Percentiles rank a stretch among this genome's conserved stretches.
phyloP scores from a whole-genome alignment of 2,797 vertebrate genomes.

The Sebastes iracundus region DNA sequence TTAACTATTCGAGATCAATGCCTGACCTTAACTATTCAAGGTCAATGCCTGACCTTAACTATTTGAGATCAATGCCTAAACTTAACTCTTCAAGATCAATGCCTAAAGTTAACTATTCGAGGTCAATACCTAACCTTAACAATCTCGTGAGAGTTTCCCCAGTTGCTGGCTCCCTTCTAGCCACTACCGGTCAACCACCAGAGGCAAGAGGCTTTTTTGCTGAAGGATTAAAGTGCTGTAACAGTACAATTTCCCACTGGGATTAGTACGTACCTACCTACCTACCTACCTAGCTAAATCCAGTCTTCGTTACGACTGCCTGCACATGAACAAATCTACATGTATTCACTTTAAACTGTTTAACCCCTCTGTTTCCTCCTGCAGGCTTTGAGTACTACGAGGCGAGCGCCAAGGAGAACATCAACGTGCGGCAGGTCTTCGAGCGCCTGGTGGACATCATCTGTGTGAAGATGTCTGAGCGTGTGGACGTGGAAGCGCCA shows the following conservation, averaged over 20 bases:
- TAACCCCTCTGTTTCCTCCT: background rate
- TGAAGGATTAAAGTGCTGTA: too few species aligned
- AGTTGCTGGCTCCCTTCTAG: too few species aligned
- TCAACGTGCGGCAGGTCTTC: slow-evolving; percentile 95
- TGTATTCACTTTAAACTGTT: background rate
- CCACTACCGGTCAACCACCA: too few species aligned
- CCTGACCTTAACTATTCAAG: too few species aligned
- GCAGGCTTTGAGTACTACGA: slow-evolving; percentile 96
- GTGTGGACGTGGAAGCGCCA: slow-evolving; percentile 88
- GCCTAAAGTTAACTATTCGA: too few species aligned
- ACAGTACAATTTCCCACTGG: too few species aligned
- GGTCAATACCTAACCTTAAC: too few species aligned
- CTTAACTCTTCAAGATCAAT: too few species aligned
- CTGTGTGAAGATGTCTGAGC: slow-evolving; percentile 97
- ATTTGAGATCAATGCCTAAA: fast-evolving
- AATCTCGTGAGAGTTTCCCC: too few species aligned
- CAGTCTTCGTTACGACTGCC: background rate
- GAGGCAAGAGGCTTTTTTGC: fast-evolving
- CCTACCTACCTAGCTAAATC: background rate
- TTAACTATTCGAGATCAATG: too few species aligned
- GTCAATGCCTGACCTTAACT: too few species aligned
- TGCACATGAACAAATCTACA: background rate
- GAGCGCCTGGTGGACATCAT: slow-evolving; percentile 96
- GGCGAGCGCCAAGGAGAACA: slow-evolving; percentile 97
- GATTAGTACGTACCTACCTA: too few species aligned